Conservation (phyloP, 2,797 vertebrate species). For the Hipposideros larvatus region DNA sequence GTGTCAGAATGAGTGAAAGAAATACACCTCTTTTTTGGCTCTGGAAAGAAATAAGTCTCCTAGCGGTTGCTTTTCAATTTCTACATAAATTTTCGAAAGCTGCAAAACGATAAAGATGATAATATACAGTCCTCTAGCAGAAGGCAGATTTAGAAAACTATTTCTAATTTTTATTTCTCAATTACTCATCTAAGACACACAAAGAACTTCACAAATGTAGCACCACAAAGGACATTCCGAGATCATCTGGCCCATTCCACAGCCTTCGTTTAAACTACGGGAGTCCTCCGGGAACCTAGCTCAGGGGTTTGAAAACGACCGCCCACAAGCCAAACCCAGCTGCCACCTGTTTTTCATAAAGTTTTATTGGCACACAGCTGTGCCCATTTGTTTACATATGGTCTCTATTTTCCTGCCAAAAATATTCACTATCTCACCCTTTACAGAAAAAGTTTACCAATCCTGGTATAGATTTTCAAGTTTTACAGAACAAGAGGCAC, state of each 20-base stretch:
- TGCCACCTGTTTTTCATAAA: neutral
- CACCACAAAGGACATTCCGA: neutral
- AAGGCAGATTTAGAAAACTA: neutral
- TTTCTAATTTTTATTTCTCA: neutral
- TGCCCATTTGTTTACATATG: neutral
- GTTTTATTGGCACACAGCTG: neutral
- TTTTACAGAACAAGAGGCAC: neutral
- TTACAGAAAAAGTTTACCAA: neutral
- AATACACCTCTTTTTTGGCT: neutral
- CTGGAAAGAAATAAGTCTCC: neutral
- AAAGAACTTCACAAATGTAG: neutral
- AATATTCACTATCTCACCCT: neutral
- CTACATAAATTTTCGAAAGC: neutral
- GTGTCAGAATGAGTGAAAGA: slow-evolving; percentile 19
- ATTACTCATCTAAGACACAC: neutral
- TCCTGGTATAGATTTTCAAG: neutral
- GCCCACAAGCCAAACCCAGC: neutral
- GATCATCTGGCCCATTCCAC: neutral
- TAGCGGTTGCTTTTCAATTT: neutral
- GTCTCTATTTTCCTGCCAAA: neutral
- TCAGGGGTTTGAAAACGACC: neutral
- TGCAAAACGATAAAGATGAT: neutral
- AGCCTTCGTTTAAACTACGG: neutral
- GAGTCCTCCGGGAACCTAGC: neutral
- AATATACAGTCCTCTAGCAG: neutral